Base-by-base conservation (phyloP, 2,113 vertebrate genomes). In the Oncorhynchus keta region DNA sequence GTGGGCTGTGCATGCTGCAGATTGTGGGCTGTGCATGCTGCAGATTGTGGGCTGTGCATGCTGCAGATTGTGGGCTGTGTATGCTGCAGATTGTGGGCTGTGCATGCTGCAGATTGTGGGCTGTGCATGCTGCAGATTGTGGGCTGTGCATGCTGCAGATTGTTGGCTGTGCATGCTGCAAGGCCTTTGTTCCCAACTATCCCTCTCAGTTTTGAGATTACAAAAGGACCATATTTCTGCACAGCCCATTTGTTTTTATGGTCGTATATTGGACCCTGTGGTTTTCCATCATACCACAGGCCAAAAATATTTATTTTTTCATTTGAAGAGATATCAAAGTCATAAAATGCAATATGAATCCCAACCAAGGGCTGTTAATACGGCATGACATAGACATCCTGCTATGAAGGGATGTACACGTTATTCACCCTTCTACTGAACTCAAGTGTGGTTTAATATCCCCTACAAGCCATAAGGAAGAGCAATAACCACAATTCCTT, bases 171-270 rank as follows among this genome's bases (percentile, higher is more conserved):
- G 24, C 24, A 28, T 28, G 26, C 26, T 28, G 28, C 28, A 9
- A 45, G 66, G 59, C 48, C 55, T 75, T 28, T 3, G 55, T 81
- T 26, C 71, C 65, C 78, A 79, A 72, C 75, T 49, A 30, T 67
- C 48, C n/a, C 81, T 51, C 32, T 45, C 59, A 35, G 28, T 61
- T 70, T 57, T 73, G 73, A 76, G 76, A 79, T 84, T 48, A 70
- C 59, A 78, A 79, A 79, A 24, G 35, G 65, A 70, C n/a, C 48
- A 79, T 48, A 72, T 73, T 78, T 77, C 59, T 77, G 51, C 76
- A 85, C 68, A 77, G 70, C 68, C 71, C 72, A 68, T 86, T 87
- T 72, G 61, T 68, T 85, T 85, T 74, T 85, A 79, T 68, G 73
- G 78, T 70, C 73, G 72, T 83, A 6, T 72, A 81, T 70, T 73